Conservation (phyloP, 2,113 vertebrate genomes). For the Cromileptes altivelis region DNA sequence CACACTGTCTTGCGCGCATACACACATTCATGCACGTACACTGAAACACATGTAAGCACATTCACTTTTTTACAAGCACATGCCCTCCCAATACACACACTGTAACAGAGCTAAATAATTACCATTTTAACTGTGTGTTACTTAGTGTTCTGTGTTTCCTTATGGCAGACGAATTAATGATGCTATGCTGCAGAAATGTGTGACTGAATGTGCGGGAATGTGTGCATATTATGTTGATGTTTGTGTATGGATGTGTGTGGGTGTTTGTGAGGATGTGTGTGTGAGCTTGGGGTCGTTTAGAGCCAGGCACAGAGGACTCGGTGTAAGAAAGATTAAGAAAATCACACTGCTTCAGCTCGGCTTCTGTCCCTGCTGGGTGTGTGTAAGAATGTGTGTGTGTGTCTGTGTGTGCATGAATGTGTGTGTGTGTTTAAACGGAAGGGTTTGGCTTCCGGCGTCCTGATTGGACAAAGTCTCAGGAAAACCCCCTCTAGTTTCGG, state of each 20-base stretch:
- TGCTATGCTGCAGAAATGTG: constrained; percentile 14
- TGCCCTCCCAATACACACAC: constrained; percentile 24
- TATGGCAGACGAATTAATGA: constrained; percentile 54
- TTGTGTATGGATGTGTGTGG: constrained; percentile 24
- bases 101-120: constrained; percentile 47
- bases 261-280: constrained; percentile 10
- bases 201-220: constrained; percentile 30
- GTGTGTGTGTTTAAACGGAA: constrained; percentile 65
- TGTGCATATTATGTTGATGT: neutral
- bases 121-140: constrained; percentile 48
- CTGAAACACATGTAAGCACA: constrained; percentile 17
- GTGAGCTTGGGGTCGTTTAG: constrained; percentile 26
- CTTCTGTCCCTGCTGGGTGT: constrained; percentile 54
- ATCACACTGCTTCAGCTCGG: constrained; percentile 32
- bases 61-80: constrained; percentile 36
- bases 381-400: constrained; percentile 17
- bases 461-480: constrained; percentile 73
- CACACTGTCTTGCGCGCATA: constrained; percentile 33
- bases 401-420: constrained; percentile 10
- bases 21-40: constrained; percentile 30
- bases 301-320: constrained; percentile 57
- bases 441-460: constrained; percentile 75
- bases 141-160: constrained; percentile 34
- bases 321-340: constrained; percentile 59
- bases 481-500: constrained; percentile 56